Evolutionary conservation across 2,113 vertebrate species (phyloP), one percentile per base, ranked within the genome.

Genomic region (Dolichotis patagonum): DNA sequence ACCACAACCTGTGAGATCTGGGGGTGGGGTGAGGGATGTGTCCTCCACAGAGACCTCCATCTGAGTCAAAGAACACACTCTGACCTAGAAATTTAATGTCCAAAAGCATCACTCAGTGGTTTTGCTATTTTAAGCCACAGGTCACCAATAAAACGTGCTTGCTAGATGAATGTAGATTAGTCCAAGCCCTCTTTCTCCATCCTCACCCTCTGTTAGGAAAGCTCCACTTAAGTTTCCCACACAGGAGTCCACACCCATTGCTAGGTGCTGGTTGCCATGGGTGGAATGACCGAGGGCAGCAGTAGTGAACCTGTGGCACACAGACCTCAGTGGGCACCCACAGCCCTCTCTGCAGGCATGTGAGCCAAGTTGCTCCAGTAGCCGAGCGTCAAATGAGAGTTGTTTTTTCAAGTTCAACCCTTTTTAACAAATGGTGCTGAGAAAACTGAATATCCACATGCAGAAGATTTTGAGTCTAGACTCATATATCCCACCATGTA

Each of bases 31-130:
- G 43, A 49, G 75, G 75, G 43, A 24, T 19, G 35, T 58, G 54
- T 49, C 16, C 22, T 41, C 14, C n/a, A 43, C 43, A 62, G 26
- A 1, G 22, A 28, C 30, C 81, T 38, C 19, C 19, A 85, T 46
- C 78, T 58, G 41, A 95, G 93, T 78, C 54, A 85, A 94, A 88
- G 54, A 62, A 22, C 54, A 52, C 78, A 92, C 69, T 32, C 26
- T 49, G 32, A 80, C 49, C 58, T 86, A 56, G 65, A 91, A 80
- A 71, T 56, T 35, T 43, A 30, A 58, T 20, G 60, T 20, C 35
- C 62, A 32, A 32, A 78, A 56, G 54, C 91, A 83, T 30, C 24
- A 12, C 88, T 19, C n/a, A 32, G 32, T 69, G 63, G 24, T 49
- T 84, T 82, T 77, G 77, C 56, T 88, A 12, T 77, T 62, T 71